Conservation (phyloP, 1,140 invertebrate species). For the Aphelenchoides besseyi region DNA sequence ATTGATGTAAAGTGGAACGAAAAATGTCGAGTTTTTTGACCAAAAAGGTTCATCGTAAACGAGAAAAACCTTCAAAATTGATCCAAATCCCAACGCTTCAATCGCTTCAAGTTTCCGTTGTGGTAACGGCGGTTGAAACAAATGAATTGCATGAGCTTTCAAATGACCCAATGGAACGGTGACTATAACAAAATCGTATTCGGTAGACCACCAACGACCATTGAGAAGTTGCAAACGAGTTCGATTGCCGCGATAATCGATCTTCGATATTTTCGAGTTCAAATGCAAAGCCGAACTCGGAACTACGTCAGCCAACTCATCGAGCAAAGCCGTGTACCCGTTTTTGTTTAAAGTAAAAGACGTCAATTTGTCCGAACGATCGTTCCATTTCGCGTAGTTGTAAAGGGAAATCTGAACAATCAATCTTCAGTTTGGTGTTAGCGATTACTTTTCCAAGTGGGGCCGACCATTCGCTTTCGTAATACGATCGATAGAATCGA, state of each 20-base stretch:
- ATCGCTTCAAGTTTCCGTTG: constrained; percentile 79
- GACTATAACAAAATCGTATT: constrained; percentile 78
- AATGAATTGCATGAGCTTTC: constrained; percentile 72
- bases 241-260: constrained; percentile 23
- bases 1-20: constrained; percentile 23
- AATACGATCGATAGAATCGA: constrained; percentile 23
- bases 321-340: constrained; percentile 28
- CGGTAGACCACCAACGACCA: constrained; percentile 30
- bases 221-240: constrained; percentile 16
- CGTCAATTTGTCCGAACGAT: constrained; percentile 12
- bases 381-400: constrained; percentile 33
- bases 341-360: constrained; percentile 25
- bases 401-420: constrained; percentile 28
- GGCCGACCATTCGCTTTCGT: constrained; percentile 31
- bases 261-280: constrained; percentile 9
- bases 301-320: constrained; percentile 2
- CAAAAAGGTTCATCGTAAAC: constrained; percentile 82
- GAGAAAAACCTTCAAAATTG: constrained; percentile 87
- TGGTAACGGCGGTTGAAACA: constrained; percentile 82
- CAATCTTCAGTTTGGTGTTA: too few species aligned
- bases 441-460: too few species aligned
- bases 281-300: constrained; percentile 24
- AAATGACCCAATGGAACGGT: constrained; percentile 86
- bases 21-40: constrained; percentile 20
- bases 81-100: constrained; percentile 71